Evolutionary conservation across 2,888 invertebrate species (phyloP).

Genomic region (Pollenia amentaria): DNA sequence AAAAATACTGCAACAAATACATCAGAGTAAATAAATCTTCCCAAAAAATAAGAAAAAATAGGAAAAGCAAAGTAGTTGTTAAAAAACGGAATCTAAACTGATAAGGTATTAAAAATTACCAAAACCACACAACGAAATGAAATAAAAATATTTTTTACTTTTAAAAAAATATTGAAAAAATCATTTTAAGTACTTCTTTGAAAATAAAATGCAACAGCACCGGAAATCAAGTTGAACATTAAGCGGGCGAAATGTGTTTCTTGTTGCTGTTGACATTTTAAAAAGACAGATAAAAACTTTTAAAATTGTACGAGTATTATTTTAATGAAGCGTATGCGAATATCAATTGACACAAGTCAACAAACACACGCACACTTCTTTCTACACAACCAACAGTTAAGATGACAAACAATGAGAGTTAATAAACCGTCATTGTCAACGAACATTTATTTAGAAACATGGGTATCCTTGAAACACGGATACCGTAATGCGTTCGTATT

Average conservation of each 20-base stretch:
- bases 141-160: not conserved
- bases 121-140: conserved; percentile 69
- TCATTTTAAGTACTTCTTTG: conserved; percentile 54
- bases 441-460: not conserved
- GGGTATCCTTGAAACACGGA: conserved; percentile 15
- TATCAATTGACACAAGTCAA: conserved; percentile 77
- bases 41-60: conserved; percentile 44
- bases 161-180: conserved; percentile 14
- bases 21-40: conserved; percentile 69
- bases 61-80: conserved; percentile 54
- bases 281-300: conserved; percentile 65
- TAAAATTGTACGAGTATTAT: conserved; percentile 78
- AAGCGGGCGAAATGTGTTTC: conserved; percentile 12
- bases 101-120: conserved; percentile 81
- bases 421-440: not conserved
- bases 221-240: conserved; percentile 66
- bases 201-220: conserved; percentile 44
- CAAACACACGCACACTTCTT: conserved; percentile 57
- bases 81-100: conserved; percentile 73
- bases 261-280: conserved; percentile 64
- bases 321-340: conserved; percentile 83
- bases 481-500: conserved; percentile 4
- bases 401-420: conserved; percentile 53
- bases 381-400: conserved; percentile 45
- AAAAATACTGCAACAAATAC: conserved; percentile 46